phyloP scores from a whole-genome alignment of 2,113 vertebrate genomes.

The Megaceryle torquata region DNA sequence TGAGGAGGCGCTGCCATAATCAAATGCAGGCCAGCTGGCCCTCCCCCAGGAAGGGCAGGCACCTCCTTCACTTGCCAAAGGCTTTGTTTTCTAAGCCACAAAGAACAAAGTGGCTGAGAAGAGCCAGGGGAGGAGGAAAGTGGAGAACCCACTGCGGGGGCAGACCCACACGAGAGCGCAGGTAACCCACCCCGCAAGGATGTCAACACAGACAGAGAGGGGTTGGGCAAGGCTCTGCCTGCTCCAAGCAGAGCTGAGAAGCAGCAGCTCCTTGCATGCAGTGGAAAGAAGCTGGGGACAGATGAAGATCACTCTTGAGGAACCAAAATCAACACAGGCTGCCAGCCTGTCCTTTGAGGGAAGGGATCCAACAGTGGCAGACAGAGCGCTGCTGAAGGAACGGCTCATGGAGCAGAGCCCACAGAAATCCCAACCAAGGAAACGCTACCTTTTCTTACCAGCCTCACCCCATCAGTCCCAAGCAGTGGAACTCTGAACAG shows the following conservation, averaged over 20 bases:
- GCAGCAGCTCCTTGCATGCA: not conserved
- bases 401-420: not conserved
- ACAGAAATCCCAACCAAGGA: not conserved
- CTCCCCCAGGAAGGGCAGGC: slow-evolving; percentile 59
- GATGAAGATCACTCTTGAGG: not conserved
- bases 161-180: not conserved
- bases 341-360: not conserved
- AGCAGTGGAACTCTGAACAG: not conserved
- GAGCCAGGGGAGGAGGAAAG: not conserved
- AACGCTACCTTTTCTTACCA: not conserved
- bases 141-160: not conserved
- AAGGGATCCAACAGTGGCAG: not conserved
- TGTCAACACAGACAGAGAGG: not conserved
- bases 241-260: not conserved
- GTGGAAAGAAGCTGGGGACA: not conserved
- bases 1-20: slow-evolving; percentile 54
- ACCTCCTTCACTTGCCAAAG: slow-evolving; percentile 60
- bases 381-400: not conserved
- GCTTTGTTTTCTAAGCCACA: slow-evolving; percentile 63
- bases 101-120: slow-evolving; percentile 35
- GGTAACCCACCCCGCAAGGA: not conserved
- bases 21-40: slow-evolving; percentile 61
- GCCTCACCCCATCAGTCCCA: not conserved
- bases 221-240: not conserved
- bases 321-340: not conserved